phyloP scores from a whole-genome alignment of 2,888 invertebrate species.

The Palloptera scutellata region DNA sequence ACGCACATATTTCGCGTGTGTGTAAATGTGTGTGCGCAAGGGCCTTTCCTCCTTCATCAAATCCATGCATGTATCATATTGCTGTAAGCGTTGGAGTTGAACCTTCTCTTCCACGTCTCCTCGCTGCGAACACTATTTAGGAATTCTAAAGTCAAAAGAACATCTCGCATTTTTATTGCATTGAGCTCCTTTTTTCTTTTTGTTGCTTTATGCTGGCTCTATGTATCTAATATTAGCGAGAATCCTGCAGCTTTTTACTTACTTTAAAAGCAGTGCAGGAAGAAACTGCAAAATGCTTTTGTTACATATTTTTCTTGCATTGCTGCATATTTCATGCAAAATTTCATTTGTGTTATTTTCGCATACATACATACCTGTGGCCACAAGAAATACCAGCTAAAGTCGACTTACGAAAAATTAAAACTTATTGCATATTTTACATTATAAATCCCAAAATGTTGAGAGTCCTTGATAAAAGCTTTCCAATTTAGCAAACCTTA shows the following conservation, averaged over 20 bases:
- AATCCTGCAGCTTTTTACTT: background rate
- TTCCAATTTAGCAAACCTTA: too few species aligned
- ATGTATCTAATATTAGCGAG: background rate
- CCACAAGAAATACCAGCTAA: too few species aligned
- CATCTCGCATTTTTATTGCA: background rate
- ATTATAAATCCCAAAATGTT: too few species aligned
- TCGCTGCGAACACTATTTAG: background rate
- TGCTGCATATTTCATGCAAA: slow-evolving; percentile 4
- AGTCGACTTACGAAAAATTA: too few species aligned
- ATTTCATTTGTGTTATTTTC: background rate
- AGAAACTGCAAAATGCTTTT: background rate
- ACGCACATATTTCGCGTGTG: background rate
- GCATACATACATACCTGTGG: too few species aligned
- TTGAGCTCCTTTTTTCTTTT: too few species aligned
- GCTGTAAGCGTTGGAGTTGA: background rate
- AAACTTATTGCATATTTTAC: too few species aligned
- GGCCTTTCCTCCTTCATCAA: background rate
- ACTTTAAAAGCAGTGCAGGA: background rate
- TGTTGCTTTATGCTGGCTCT: background rate
- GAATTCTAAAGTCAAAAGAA: background rate
- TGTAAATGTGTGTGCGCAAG: background rate
- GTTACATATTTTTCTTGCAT: background rate
- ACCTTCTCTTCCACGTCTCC: background rate
- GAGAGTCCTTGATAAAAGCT: too few species aligned
- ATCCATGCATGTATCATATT: too few species aligned